Evolutionary conservation across 2,113 vertebrate genomes (phyloP).

Genomic region (Agapornis roseicollis): DNA sequence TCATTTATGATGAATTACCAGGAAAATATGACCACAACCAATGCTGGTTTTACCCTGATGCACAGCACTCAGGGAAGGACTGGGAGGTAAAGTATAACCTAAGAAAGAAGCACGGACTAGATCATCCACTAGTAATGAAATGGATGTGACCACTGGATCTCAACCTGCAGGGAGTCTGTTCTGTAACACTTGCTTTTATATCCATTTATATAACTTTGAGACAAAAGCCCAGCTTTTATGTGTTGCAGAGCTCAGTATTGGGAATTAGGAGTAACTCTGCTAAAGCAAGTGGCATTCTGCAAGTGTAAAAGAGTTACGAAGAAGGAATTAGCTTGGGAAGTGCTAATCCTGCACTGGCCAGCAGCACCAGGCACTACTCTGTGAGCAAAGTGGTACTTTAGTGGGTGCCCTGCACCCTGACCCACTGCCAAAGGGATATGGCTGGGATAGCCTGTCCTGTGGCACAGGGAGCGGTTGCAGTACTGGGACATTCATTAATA

Average conservation of each 20-base stretch:
- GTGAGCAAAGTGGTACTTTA: not conserved
- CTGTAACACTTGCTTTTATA: not conserved
- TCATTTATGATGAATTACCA: not conserved
- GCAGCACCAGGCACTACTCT: not conserved
- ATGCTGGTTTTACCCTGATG: accelerated
- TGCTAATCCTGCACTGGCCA: not conserved
- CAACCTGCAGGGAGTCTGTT: not conserved
- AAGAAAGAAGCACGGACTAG: not conserved
- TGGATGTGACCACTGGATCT: not conserved
- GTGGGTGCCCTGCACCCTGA: not conserved
- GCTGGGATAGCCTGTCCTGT: not conserved
- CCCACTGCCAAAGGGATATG: accelerated
- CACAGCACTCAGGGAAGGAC: not conserved
- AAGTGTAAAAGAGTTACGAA: not conserved
- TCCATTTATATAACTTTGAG: not conserved
- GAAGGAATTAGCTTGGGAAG: not conserved
- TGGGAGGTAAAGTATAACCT: not conserved
- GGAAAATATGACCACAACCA: not conserved
- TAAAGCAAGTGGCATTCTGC: not conserved
- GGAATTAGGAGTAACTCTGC: not conserved
- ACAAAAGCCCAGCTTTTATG: not conserved
- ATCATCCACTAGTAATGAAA: accelerated
- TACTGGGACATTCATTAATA: accelerated
- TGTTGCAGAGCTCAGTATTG: not conserved
- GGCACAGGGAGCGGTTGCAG: not conserved